A percentile compares a stretch with the other conserved stretches of the same genome.
Evolutionary conservation across 2,888 invertebrate genomes (phyloP).

Genomic region (Heliconius ethilla): DNA sequence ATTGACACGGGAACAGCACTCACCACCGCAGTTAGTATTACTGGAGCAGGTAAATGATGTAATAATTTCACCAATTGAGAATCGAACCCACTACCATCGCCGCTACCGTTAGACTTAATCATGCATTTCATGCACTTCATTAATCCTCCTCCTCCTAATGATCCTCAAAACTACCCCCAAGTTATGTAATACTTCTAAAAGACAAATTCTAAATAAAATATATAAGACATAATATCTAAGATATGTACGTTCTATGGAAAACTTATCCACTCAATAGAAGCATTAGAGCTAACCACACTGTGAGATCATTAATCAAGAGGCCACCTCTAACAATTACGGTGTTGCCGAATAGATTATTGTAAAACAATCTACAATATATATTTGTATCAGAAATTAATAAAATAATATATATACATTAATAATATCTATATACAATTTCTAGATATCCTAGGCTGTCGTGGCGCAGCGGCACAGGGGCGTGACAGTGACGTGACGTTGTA

Average conservation of each 20-base stretch:
- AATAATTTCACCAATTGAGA: too few relatives aligned
- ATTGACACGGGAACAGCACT: background rate
- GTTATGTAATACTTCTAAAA: background rate
- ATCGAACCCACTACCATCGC: too few relatives aligned
- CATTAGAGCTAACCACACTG: background rate
- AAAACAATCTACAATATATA: background rate
- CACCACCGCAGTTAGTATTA: too few relatives aligned
- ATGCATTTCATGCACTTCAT: too few relatives aligned
- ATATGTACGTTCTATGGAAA: background rate
- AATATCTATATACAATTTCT: background rate
- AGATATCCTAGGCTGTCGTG: background rate
- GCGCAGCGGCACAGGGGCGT: too few relatives aligned
- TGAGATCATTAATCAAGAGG: slow-evolving; percentile 23
- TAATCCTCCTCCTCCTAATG: too few relatives aligned
- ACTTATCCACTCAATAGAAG: background rate
- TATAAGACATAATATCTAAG: background rate
- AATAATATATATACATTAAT: background rate
- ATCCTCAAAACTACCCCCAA: too few relatives aligned
- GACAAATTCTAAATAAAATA: background rate
- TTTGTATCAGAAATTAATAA: background rate
- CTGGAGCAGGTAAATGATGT: too few relatives aligned
- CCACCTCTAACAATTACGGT: slow-evolving; percentile 8
- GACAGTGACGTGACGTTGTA: too few relatives aligned
- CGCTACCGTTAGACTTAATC: too few relatives aligned
- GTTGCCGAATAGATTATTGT: background rate